phyloP scores from a whole-genome alignment of 2,888 invertebrate species.

The Dichetophora obliterata region DNA sequence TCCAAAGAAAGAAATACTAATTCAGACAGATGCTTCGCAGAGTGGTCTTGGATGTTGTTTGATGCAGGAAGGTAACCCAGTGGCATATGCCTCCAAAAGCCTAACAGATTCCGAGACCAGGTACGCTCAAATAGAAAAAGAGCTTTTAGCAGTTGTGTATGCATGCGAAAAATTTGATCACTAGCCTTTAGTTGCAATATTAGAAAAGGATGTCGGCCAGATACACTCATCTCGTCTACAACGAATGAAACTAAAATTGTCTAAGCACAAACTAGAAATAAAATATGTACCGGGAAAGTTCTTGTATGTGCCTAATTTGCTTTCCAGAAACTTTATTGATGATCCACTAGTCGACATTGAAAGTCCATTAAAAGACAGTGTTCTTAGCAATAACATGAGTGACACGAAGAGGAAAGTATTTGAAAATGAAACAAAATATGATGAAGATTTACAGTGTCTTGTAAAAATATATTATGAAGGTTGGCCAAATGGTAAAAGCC shows the following conservation, averaged over 20 bases:
- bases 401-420: constrained; percentile 33
- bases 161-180: constrained; percentile 47
- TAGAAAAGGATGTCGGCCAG: constrained; percentile 29
- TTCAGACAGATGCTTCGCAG: constrained; percentile 41
- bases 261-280: constrained; percentile 36
- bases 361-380: constrained; percentile 28
- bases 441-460: constrained; percentile 18
- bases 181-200: constrained; percentile 39
- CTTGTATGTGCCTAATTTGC: constrained; percentile 40
- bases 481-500: constrained; percentile 38
- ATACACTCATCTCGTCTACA: constrained; percentile 36
- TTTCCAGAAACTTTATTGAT: constrained; percentile 40
- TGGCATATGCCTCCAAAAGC: constrained; percentile 47
- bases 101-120: too few species aligned
- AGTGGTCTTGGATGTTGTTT: constrained; percentile 47
- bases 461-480: constrained; percentile 26
- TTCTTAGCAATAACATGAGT: too few species aligned
- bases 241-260: constrained; percentile 34
- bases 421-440: constrained; percentile 32
- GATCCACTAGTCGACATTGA: too few species aligned
- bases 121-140: constrained; percentile 48
- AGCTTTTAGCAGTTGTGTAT: constrained; percentile 48
- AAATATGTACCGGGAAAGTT: constrained; percentile 38
- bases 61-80: constrained; percentile 45
- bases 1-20: constrained; percentile 35